Base-by-base conservation (phyloP, 2,888 invertebrate species). In the Patella depressa region DNA sequence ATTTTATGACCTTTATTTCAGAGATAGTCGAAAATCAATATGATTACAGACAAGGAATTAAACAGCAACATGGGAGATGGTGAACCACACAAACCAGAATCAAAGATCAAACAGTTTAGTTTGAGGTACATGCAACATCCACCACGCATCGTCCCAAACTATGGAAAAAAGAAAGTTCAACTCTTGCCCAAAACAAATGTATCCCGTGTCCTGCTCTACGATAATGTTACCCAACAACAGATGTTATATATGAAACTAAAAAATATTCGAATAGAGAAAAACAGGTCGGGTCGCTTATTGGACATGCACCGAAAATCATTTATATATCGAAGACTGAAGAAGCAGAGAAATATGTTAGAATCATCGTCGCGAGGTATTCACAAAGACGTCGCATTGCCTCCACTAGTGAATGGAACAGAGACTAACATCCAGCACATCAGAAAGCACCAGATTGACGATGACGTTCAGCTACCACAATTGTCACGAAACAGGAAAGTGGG, bases 161-260 rank as follows among this genome's bases (percentile, higher is more conserved):
- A 87, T 78, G 89, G 89, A 15, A 86, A 83, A 71, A 78, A 72
- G 73, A 80, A 75, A 53, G 78, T 79, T 11, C 75, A 82, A n/a
- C 80, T 84, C 2, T 77, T 85, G 53, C 87, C 87, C n/a, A 89
- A 88, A 75, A 85, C 89, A 0, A 88, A 85, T 54, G 73, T 89
- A 12, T 84, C 87, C 2, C 81, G 88, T 15, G 89, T 89, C 2
- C 80, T 89, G 19, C 83, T 89, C 2, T 88, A 89, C 76, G 89
- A 89, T 80, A 89, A 89, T 74, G 86, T 87, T 0, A 88, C 88
- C 11, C 88, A 88, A 78, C 87, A 88, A 72, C 87, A 88, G 77
- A 87, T 88, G 84, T 82, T 89, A 34, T 85, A 88, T 71, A 86
- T 86, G 17, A 87, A 87, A 78, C 74, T 89, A 17, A 83, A 85